phyloP scores from a whole-genome alignment of 2,888 invertebrate genomes.

The Ligdia adustata region DNA sequence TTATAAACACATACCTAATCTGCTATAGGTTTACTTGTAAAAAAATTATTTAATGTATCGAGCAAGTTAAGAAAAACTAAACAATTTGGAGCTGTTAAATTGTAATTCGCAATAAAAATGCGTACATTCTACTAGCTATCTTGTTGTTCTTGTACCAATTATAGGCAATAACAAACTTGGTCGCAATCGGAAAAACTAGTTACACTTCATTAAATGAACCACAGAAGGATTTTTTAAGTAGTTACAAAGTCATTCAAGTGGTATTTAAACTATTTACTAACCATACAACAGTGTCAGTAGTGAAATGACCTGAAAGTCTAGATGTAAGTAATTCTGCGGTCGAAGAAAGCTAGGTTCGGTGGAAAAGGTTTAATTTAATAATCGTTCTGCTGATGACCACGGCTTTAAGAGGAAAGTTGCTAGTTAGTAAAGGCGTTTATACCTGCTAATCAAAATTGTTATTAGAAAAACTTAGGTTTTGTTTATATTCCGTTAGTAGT shows the following conservation, averaged over 20 bases:
- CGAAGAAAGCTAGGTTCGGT: conserved; percentile 16
- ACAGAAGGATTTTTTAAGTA: conserved; percentile 14
- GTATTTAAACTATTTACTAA: conserved; percentile 5
- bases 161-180: not conserved
- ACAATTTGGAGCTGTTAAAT: too few relatives aligned
- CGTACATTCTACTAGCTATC: too few relatives aligned
- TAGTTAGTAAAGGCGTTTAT: not conserved
- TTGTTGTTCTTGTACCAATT: too few relatives aligned
- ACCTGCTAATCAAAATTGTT: too few relatives aligned
- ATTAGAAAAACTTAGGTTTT: too few relatives aligned
- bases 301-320: conserved; percentile 21
- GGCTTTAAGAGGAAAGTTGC: not conserved
- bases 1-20: too few relatives aligned
- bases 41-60: too few relatives aligned
- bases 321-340: conserved; percentile 6
- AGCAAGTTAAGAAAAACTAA: too few relatives aligned
- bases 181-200: conserved; percentile 1
- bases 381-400: conserved; percentile 3
- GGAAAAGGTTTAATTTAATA: conserved; percentile 7
- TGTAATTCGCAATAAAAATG: too few relatives aligned
- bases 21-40: too few relatives aligned
- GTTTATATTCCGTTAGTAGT: too few relatives aligned
- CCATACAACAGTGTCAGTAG: conserved; percentile 7
- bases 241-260: conserved; percentile 7
- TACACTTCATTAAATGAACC: conserved; percentile 3